Conservation (phyloP, 2,888 invertebrate genomes). For the Clunio marinus region DNA sequence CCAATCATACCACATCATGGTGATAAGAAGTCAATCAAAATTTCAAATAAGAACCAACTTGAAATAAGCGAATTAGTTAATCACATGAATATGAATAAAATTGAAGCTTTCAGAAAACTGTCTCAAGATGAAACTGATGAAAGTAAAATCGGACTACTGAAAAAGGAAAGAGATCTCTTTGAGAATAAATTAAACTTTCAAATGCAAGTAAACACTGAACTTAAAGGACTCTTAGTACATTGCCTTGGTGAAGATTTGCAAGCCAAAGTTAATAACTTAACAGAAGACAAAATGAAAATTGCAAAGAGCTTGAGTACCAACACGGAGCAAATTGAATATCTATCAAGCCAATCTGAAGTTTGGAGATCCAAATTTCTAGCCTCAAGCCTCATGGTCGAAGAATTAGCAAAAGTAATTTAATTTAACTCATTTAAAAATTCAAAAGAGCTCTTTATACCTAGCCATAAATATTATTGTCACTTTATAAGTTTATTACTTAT, state of each 20-base stretch:
- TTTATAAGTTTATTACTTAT: too few relatives aligned
- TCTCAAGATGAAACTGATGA: slow-evolving; percentile 53
- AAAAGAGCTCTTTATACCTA: too few relatives aligned
- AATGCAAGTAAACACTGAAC: slow-evolving; percentile 83
- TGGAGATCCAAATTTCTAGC: slow-evolving; percentile 96
- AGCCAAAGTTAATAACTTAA: slow-evolving; percentile 80
- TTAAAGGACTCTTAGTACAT: slow-evolving; percentile 88
- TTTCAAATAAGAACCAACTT: slow-evolving; percentile 54
- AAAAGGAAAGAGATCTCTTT: slow-evolving; percentile 65
- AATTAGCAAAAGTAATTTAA: too few relatives aligned
- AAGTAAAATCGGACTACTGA: slow-evolving; percentile 59
- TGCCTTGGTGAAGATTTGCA: slow-evolving; percentile 93
- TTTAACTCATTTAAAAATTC: too few relatives aligned
- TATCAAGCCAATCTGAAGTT: slow-evolving; percentile 91
- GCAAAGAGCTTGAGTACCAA: slow-evolving; percentile 18
- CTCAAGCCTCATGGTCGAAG: slow-evolving; percentile 84
- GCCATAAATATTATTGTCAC: too few relatives aligned
- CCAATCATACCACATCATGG: slow-evolving; percentile 62
- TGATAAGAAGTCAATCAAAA: slow-evolving; percentile 41
- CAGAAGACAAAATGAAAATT: slow-evolving; percentile 74
- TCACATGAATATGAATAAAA: slow-evolving; percentile 67
- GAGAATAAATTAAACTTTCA: slow-evolving; percentile 82
- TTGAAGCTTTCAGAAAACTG: slow-evolving; percentile 53
- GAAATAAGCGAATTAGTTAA: slow-evolving; percentile 63
- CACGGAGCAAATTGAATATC: slow-evolving; percentile 82